These are phyloP conservation scores for Genyomyrus donnyi DNA, from an alignment of 2,113 vertebrate species.

Conservation along the genomic window DNA sequence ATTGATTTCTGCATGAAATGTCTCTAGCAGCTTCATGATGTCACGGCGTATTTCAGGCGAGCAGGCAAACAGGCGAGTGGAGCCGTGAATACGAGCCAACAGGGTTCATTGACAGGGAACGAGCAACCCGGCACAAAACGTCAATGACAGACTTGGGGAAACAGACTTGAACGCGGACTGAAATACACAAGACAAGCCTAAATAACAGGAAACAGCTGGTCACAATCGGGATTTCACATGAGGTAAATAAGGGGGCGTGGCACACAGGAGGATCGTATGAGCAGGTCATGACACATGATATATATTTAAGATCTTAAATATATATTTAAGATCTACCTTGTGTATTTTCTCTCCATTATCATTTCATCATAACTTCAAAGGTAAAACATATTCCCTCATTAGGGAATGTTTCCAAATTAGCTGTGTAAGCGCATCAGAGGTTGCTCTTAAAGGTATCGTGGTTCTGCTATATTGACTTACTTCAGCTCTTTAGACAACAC, in stretches of 20 bases:
- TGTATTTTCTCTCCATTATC: background rate
- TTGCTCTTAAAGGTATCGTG: background rate
- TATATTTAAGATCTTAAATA: background rate
- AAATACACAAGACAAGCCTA: no score
- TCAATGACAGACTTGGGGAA: no score
- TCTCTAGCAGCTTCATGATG: background rate
- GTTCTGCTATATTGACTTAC: background rate
- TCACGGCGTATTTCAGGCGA: no score
- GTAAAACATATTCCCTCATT: background rate
- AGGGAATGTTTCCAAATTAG: background rate
- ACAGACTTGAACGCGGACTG: no score
- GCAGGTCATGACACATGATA: background rate
- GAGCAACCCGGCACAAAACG: no score
- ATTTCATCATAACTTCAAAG: background rate
- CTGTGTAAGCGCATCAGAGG: background rate
- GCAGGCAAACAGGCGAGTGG: no score
- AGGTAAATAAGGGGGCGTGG: no score
- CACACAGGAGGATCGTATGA: no score
- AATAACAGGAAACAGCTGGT: no score
- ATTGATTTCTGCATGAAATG: background rate
- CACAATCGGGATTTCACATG: no score
- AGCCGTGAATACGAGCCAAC: no score
- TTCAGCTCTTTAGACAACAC: background rate
- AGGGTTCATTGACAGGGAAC: no score
- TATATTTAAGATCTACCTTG: background rate